These are phyloP conservation scores for Spodoptera frugiperda DNA, from an alignment of 1,140 invertebrate species.

Conservation along the genomic window DNA sequence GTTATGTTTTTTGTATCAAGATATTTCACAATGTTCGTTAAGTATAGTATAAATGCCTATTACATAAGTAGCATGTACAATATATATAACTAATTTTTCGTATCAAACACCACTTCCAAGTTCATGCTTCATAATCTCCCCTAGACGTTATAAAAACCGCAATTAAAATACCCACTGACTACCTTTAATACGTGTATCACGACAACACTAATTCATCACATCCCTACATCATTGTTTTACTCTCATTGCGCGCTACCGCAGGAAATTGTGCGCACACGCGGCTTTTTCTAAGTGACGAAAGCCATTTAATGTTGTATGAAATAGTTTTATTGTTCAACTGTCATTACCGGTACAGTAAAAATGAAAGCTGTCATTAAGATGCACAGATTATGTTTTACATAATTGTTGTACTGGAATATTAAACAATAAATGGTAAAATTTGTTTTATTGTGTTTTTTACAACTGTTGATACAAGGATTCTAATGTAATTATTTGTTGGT, in stretches of 20 bases:
- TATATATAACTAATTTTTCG: too few species aligned
- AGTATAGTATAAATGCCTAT: too few species aligned
- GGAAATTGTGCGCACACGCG: conserved; percentile 38
- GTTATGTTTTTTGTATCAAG: too few species aligned
- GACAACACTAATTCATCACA: not conserved
- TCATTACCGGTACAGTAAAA: conserved; percentile 46
- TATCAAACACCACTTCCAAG: too few species aligned
- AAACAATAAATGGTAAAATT: not conserved
- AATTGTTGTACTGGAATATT: conserved; percentile 12
- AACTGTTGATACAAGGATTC: too few species aligned
- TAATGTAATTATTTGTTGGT: too few species aligned
- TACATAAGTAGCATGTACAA: too few species aligned
- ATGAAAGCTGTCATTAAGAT: conserved; percentile 43
- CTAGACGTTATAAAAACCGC: too few species aligned
- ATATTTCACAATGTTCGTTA: too few species aligned
- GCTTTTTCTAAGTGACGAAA: conserved; percentile 42
- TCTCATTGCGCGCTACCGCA: conserved; percentile 34
- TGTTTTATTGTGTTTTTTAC: not conserved
- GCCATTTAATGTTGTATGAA: conserved; percentile 47
- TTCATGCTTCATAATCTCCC: too few species aligned
- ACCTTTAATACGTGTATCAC: too few species aligned
- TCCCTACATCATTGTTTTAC: conserved; percentile 22
- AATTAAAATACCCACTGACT: not conserved
- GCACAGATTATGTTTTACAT: conserved; percentile 36
- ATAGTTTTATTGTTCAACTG: conserved; percentile 48